A percentile compares a stretch with the other conserved stretches of the same genome.
Conservation (phyloP, 2,113 vertebrate species). For the Cricetomys ansorgei region DNA sequence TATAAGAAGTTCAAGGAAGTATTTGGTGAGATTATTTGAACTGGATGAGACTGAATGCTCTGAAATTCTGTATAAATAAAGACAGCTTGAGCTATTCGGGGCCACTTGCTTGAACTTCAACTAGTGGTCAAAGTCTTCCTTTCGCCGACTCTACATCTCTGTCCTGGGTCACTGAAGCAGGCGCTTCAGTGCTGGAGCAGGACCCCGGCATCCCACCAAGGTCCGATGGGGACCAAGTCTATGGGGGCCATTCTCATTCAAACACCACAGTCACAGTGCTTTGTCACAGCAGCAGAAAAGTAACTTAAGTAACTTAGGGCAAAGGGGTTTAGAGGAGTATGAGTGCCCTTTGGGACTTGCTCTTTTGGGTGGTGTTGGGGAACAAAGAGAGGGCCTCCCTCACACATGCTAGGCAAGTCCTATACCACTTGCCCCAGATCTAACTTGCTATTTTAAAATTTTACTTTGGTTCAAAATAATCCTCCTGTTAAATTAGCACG, state of each 20-base stretch:
- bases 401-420: background rate
- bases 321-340: background rate
- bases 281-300: background rate
- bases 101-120: no score
- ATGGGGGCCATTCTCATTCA: background rate
- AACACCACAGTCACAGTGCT: background rate
- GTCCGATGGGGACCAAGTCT: background rate
- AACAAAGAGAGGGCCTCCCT: background rate
- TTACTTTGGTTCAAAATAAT: background rate
- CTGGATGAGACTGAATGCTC: no score
- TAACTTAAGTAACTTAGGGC: background rate
- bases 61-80: no score
- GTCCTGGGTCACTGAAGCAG: no score
- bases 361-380: background rate
- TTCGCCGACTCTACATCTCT: no score
- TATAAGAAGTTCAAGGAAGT: no score
- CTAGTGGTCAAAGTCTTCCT: no score
- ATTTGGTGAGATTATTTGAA: no score
- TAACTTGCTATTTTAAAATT: background rate
- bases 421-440: background rate
- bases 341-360: background rate
- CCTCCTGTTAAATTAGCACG: background rate
- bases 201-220: no score
- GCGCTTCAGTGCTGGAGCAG: no score
- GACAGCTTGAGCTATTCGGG: no score